phyloP scores from a whole-genome alignment of 2,113 vertebrate genomes.

The Fregata magnificens region DNA sequence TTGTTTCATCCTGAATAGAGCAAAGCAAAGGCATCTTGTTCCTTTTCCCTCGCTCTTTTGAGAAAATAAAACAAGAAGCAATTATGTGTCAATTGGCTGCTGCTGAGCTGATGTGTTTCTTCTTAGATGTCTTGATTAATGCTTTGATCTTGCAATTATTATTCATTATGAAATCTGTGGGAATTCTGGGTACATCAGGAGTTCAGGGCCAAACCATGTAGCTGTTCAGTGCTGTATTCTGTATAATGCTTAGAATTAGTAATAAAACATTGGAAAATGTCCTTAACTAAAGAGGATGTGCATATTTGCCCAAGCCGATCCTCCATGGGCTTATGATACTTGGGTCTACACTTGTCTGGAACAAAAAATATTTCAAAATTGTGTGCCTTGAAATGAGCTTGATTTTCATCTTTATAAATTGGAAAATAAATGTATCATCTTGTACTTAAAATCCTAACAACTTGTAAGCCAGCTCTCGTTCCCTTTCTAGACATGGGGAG shows the following conservation, averaged over 20 bases:
- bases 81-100: slow-evolving; percentile 5
- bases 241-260: background rate
- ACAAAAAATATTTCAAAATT: background rate
- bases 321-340: background rate
- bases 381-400: background rate
- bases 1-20: background rate
- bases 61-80: slow-evolving; percentile 37
- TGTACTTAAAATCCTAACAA: background rate
- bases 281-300: background rate
- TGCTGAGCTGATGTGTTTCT: background rate
- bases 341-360: background rate
- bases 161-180: background rate
- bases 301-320: background rate
- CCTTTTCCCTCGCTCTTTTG: background rate
- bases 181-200: background rate
- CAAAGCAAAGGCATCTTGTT: background rate
- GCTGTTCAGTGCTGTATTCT: background rate
- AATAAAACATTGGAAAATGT: background rate
- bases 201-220: background rate
- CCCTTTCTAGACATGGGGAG: background rate
- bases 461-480: background rate
- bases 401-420: background rate
- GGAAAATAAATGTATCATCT: background rate
- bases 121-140: slow-evolving; percentile 23
- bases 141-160: slow-evolving; percentile 39